Conservation (phyloP, 2,797 vertebrate genomes). For the Arctocebus calabarensis region DNA sequence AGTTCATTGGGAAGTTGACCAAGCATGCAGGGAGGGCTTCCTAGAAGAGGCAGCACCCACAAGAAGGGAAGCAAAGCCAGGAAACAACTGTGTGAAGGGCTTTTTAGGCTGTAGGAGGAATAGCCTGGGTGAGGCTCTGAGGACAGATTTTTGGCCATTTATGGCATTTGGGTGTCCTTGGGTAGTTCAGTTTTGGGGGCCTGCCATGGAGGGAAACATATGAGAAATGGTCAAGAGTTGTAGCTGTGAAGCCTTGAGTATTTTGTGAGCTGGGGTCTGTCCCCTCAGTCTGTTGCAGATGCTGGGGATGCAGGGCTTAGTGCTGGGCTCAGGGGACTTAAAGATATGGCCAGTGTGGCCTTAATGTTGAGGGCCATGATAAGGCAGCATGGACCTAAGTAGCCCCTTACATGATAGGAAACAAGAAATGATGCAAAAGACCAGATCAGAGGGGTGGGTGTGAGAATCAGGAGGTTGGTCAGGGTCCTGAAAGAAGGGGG, state of each 20-base stretch:
- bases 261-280: background rate
- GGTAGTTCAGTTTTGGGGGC: background rate
- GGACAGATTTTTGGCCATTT: background rate
- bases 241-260: background rate
- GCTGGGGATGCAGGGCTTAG: accelerated
- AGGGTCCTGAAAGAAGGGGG: background rate
- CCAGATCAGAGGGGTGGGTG: background rate
- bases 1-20: too few relatives aligned
- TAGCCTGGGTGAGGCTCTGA: background rate
- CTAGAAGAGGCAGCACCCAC: background rate
- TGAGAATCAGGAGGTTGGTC: background rate
- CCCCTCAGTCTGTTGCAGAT: background rate
- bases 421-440: background rate
- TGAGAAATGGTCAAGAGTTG: background rate
- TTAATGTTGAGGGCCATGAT: background rate
- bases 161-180: background rate
- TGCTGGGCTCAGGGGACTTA: too few relatives aligned
- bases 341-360: accelerated
- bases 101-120: background rate
- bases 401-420: accelerated
- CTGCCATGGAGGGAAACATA: background rate
- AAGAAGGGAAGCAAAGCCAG: background rate
- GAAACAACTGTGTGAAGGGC: background rate
- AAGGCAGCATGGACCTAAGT: accelerated
- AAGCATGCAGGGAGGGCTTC: background rate